phyloP scores from a whole-genome alignment of 2,888 invertebrate species.

The Tanytarsus gracilentus region DNA sequence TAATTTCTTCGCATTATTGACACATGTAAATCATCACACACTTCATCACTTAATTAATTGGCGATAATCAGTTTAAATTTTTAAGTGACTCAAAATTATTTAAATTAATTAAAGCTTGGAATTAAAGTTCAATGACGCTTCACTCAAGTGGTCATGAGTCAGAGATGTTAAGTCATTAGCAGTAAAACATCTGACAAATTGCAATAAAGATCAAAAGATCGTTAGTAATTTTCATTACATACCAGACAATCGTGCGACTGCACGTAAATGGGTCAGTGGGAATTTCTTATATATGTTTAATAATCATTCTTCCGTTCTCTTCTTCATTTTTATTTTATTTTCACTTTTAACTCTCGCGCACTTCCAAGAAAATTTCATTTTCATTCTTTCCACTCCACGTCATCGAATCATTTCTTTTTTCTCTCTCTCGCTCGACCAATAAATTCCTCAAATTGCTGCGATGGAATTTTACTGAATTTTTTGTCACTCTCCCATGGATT shows the following conservation, averaged over 20 bases:
- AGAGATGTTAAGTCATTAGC: neutral
- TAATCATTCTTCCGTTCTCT: neutral
- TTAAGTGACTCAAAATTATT: too few species aligned
- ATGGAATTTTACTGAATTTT: too few species aligned
- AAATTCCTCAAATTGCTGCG: too few species aligned
- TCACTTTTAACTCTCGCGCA: slow-evolving; percentile 6
- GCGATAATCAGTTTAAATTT: too few species aligned
- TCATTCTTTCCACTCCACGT: slow-evolving; percentile 3
- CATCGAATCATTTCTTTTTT: neutral
- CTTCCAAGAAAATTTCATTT: neutral
- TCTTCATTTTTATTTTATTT: neutral
- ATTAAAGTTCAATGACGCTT: too few species aligned
- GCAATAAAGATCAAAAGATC: slow-evolving; percentile 5
- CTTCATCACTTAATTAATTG: too few species aligned
- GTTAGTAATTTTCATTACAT: neutral
- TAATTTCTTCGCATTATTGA: too few species aligned
- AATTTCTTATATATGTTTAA: neutral
- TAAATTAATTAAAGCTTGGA: too few species aligned
- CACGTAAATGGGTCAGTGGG: neutral
- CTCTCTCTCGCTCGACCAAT: too few species aligned
- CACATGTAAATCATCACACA: too few species aligned
- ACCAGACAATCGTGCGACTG: neutral
- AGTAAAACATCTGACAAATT: slow-evolving; percentile 4
- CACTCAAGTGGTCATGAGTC: neutral
- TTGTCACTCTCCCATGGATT: too few species aligned